These are phyloP conservation scores for Isurus oxyrinchus DNA, from an alignment of 2,113 vertebrate species.

Conservation along the genomic window DNA sequence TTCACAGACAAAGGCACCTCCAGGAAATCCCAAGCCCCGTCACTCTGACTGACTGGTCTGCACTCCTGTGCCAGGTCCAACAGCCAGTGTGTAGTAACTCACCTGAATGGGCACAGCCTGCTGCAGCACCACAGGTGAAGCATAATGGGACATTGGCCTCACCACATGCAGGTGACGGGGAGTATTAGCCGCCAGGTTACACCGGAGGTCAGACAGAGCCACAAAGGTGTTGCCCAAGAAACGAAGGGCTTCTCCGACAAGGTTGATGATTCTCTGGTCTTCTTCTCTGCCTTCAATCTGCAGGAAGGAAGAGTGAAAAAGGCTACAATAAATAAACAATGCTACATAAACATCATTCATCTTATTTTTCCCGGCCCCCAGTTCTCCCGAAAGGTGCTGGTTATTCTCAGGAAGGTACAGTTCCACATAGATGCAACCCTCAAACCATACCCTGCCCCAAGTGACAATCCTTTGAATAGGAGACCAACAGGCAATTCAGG, in stretches of 20 bases:
- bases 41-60: not conserved
- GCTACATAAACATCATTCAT: not conserved
- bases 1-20: not conserved
- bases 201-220: constrained; percentile 76
- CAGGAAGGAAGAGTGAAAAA: not conserved
- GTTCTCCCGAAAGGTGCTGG: not conserved
- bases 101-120: constrained; percentile 79
- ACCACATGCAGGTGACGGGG: constrained; percentile 81
- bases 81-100: constrained; percentile 40
- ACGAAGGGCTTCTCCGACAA: constrained; percentile 76
- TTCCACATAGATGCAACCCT: not conserved
- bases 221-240: constrained; percentile 80
- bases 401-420: not conserved
- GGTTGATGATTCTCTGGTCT: constrained; percentile 71
- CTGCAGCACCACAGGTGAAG: constrained; percentile 68
- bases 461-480: not conserved
- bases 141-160: constrained; percentile 80
- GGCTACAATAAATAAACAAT: not conserved
- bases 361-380: not conserved
- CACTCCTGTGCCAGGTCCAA: not conserved
- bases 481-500: not conserved
- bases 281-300: constrained; percentile 74
- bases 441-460: not conserved
- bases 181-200: constrained; percentile 70
- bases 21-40: not conserved